Conservation (phyloP, 2,797 vertebrate species). For the Rhinatrema bivittatum region DNA sequence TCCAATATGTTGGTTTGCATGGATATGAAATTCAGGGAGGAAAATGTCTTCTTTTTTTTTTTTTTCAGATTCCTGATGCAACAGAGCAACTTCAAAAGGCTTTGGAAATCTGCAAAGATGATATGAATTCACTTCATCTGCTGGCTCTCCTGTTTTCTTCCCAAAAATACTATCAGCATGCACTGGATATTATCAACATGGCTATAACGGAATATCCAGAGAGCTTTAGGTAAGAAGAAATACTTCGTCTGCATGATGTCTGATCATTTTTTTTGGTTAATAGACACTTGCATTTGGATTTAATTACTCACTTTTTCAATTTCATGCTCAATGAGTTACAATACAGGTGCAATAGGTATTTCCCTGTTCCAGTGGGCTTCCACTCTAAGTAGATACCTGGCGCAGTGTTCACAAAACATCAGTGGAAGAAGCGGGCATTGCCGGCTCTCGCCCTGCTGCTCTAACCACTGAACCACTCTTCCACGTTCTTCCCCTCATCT, state of each 20-base stretch:
- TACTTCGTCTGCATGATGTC: not conserved
- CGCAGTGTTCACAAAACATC: too few relatives aligned
- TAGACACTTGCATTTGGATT: not conserved
- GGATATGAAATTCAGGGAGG: too few relatives aligned
- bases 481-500: too few relatives aligned
- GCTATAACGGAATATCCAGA: constrained; percentile 83
- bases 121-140: constrained; percentile 83
- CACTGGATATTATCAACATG: constrained; percentile 78
- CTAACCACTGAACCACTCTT: too few relatives aligned
- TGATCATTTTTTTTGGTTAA: not conserved
- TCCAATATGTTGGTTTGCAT: too few relatives aligned
- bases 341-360: too few relatives aligned
- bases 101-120: constrained; percentile 69
- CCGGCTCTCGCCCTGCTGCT: too few relatives aligned
- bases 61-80: constrained; percentile 76
- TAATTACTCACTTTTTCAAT: too few relatives aligned
- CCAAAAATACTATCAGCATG: constrained; percentile 87
- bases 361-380: not conserved
- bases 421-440: too few relatives aligned
- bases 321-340: too few relatives aligned
- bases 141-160: constrained; percentile 87
- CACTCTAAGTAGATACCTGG: too few relatives aligned
- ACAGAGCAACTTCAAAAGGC: constrained; percentile 80
- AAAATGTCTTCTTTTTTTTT: not conserved
- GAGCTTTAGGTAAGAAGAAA: constrained; percentile 78